Evolutionary conservation across 2,888 invertebrate genomes (phyloP), one percentile per base, ranked within the genome.

Genomic region (Acanthococcus lagerstroemiae): DNA sequence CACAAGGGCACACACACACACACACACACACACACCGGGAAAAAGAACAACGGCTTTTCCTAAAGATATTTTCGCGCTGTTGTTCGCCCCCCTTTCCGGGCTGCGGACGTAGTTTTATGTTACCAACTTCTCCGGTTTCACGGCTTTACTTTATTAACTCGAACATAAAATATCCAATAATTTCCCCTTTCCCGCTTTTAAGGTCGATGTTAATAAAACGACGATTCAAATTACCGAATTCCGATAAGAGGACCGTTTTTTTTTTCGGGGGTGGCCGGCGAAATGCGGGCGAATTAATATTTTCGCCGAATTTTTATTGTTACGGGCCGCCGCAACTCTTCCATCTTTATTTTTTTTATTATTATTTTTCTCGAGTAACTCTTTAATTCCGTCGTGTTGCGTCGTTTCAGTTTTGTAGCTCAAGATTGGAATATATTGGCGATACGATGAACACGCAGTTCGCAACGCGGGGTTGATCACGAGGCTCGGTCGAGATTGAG

Each of bases 121-220:
- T 52, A 52, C 52, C 52, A 45, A 52, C 19, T 52, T 52, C 52
- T 52, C 52, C 52, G 22, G 52, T 52, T 52, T 52, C 52, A 52
- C 24, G 21, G 52, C 52, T 52, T 52, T 52, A 9, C 52, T 52
- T 52, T 52, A 52, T 52, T 52, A 52, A 52, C 52, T 22, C 24
- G 7, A 52, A 52, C 21, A 52, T 52, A 52, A 52, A 52, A 52
- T 52, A 52, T 52, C 52, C 52, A 52, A 52, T 52, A 52, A 52
- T 52, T 52, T 52, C 22, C 22, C 24, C n/a, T 22, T 7, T 52
- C 22, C 24, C 37, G 37, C n/a, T 37, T 37, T 37, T 37, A n/a
- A 37, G 37, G 37, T 37, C 37, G 37, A 37, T n/a, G 37, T 37
- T 37, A 37, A 37, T 37, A 37, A 37, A 37, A 37, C 37, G n/a